phyloP scores from a whole-genome alignment of 2,888 invertebrate species.

The Graphium colonna region DNA sequence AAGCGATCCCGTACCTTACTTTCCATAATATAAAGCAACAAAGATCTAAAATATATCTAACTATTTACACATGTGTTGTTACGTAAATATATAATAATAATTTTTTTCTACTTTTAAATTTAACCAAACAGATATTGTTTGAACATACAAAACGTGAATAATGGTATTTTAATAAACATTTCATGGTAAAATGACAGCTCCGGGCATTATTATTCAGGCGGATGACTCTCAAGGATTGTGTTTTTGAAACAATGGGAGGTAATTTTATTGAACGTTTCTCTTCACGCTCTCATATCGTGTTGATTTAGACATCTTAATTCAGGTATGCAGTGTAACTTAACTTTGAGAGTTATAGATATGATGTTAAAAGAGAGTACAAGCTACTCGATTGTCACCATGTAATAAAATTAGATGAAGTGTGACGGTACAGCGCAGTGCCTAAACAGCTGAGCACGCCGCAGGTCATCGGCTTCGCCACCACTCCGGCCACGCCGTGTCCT shows the following conservation, averaged over 20 bases:
- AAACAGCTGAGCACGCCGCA: too few species aligned
- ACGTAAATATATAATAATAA: not conserved
- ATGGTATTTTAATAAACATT: not conserved
- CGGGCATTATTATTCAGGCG: slow-evolving; percentile 10
- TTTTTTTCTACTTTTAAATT: not conserved
- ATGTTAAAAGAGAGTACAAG: too few species aligned
- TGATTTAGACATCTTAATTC: not conserved
- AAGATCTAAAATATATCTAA: too few species aligned
- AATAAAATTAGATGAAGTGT: too few species aligned
- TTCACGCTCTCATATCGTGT: slow-evolving; percentile 9
- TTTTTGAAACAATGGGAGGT: slow-evolving; percentile 23
- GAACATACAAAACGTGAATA: not conserved
- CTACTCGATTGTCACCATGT: too few species aligned
- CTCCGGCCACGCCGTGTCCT: too few species aligned
- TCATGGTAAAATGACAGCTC: slow-evolving; percentile 8
- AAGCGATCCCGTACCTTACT: too few species aligned
- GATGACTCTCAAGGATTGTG: slow-evolving; percentile 18
- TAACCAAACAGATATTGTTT: not conserved
- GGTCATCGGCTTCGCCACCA: too few species aligned
- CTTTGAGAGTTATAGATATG: too few species aligned
- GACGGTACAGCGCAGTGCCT: too few species aligned
- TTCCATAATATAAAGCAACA: too few species aligned
- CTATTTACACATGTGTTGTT: not conserved
- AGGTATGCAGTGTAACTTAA: not conserved
- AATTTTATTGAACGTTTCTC: slow-evolving; percentile 13